Evolutionary conservation across 2,888 invertebrate genomes (phyloP).

Genomic region (Ectemnius continuus): DNA sequence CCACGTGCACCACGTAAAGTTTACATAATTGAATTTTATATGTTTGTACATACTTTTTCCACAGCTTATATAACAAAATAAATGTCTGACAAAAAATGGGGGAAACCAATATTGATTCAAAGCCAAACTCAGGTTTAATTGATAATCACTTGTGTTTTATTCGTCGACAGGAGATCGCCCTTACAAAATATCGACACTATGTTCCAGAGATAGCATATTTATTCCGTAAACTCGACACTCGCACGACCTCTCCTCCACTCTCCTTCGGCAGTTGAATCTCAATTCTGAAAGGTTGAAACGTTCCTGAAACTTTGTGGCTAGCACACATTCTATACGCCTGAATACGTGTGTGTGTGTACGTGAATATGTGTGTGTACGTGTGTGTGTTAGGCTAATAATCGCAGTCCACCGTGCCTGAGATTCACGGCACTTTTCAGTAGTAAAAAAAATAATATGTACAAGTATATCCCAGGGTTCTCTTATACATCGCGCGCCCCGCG

Average conservation of each 20-base stretch:
- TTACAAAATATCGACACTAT: constrained; percentile 32
- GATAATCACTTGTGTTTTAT: constrained; percentile 22
- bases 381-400: constrained; percentile 8
- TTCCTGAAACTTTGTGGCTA: neutral
- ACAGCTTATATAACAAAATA: too few species aligned
- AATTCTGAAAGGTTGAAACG: constrained; percentile 13
- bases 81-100: neutral
- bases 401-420: neutral
- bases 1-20: too few species aligned
- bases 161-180: constrained; percentile 14
- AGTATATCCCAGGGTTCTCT: constrained; percentile 20
- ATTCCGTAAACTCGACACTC: constrained; percentile 17
- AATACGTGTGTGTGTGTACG: neutral
- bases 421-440: constrained; percentile 6
- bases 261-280: constrained; percentile 24
- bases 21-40: too few species aligned
- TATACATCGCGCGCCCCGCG: constrained; percentile 14
- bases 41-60: too few species aligned
- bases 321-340: neutral
- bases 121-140: neutral
- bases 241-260: neutral
- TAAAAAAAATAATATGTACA: constrained; percentile 44
- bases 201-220: constrained; percentile 21
- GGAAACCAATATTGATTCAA: neutral
- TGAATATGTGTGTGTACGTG: neutral